Conservation (phyloP, 1,140 invertebrate genomes). For the Glomeris maerens region DNA sequence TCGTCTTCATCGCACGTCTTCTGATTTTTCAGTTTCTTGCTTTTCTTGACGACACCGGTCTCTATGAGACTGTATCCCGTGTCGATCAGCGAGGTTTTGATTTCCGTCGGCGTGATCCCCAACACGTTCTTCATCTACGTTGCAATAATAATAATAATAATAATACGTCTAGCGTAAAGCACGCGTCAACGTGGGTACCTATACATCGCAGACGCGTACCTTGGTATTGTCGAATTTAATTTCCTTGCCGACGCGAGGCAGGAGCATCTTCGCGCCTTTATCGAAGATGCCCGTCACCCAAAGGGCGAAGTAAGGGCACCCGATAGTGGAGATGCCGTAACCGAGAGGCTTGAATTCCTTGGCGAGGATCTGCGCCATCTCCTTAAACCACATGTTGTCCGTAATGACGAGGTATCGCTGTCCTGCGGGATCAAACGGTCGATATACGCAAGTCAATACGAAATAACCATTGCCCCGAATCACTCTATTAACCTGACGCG, state of each 20-base stretch:
- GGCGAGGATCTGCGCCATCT: slow-evolving; percentile 31
- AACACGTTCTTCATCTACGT: slow-evolving; percentile 21
- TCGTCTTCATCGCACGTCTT: slow-evolving; percentile 19
- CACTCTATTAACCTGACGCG: slow-evolving; percentile 30
- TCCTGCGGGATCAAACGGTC: slow-evolving; percentile 21
- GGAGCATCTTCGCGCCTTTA: slow-evolving; percentile 30
- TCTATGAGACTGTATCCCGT: slow-evolving; percentile 37
- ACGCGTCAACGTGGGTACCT: too few species aligned
- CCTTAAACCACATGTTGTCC: slow-evolving; percentile 32
- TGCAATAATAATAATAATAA: background rate
- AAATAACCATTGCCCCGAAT: too few species aligned
- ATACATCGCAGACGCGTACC: slow-evolving; percentile 23
- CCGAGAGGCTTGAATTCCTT: slow-evolving; percentile 36
- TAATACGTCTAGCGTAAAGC: background rate
- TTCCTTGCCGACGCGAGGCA: slow-evolving; percentile 34
- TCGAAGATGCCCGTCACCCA: slow-evolving; percentile 36
- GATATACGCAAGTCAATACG: too few species aligned
- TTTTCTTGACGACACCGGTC: slow-evolving; percentile 32
- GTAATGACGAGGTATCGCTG: slow-evolving; percentile 30
- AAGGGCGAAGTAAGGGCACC: slow-evolving; percentile 35
- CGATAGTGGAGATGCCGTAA: slow-evolving; percentile 35
- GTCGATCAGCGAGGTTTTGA: slow-evolving; percentile 33
- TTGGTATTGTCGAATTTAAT: slow-evolving; percentile 37
- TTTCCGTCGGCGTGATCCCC: slow-evolving; percentile 20
- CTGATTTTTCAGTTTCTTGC: slow-evolving; percentile 30